Conservation (phyloP, 2,797 vertebrate species). For the Sparus aurata region DNA sequence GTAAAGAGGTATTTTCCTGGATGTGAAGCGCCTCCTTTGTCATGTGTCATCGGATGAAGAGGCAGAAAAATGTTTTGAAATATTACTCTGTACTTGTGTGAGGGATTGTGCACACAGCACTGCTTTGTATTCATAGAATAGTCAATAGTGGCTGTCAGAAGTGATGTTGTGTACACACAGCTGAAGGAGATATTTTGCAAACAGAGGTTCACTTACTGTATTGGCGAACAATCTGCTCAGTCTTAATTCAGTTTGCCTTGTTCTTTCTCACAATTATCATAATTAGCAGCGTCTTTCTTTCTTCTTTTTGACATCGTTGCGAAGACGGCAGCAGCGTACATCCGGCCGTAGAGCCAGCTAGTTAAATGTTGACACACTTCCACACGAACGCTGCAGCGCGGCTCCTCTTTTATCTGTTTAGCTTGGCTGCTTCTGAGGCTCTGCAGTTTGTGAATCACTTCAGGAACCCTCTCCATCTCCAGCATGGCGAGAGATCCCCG, state of each 20-base stretch:
- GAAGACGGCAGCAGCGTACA: neutral
- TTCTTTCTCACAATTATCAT: neutral
- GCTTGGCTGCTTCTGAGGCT: conserved; percentile 21
- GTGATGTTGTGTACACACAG: conserved; percentile 52
- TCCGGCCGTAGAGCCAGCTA: conserved; percentile 3
- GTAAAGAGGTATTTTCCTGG: neutral
- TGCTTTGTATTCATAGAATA: conserved; percentile 36
- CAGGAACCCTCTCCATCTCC: conserved; percentile 22
- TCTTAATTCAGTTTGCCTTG: neutral
- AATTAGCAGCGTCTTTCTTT: neutral
- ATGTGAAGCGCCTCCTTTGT: conserved; percentile 8
- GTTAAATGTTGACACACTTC: conserved; percentile 36
- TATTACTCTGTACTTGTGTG: conserved; percentile 2
- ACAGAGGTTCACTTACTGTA: conserved; percentile 39
- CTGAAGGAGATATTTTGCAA: conserved; percentile 57
- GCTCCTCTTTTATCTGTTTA: conserved; percentile 41
- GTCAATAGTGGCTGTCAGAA: conserved; percentile 55
- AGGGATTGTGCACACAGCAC: neutral
- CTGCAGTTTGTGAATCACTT: conserved; percentile 53
- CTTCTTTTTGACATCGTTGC: neutral
- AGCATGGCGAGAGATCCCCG: conserved; percentile 35
- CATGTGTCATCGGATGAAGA: conserved; percentile 1
- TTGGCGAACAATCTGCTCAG: neutral
- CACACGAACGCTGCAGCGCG: conserved; percentile 2
- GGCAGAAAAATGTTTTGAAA: conserved; percentile 27